These are phyloP conservation scores for Hyla sarda DNA, from an alignment of 2,113 vertebrate genomes.

Conservation along the genomic window DNA sequence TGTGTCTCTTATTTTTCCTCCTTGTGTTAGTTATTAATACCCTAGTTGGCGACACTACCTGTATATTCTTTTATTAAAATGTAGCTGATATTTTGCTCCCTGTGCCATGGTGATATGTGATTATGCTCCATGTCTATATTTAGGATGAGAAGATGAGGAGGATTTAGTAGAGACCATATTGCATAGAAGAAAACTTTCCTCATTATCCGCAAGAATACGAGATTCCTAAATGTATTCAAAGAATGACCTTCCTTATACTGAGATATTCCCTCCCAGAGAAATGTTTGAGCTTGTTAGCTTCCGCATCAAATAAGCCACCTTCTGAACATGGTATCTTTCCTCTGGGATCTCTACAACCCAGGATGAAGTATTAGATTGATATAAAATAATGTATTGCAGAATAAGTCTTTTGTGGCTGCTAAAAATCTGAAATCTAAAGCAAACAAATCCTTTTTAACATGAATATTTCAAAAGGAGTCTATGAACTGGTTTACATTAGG, in stretches of 20 bases:
- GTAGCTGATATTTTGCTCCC: too few relatives aligned
- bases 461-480: neutral
- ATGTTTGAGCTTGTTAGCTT: neutral
- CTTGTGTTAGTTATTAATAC: neutral
- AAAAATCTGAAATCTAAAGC: neutral
- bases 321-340: neutral
- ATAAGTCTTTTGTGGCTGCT: neutral
- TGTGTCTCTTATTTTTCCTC: neutral
- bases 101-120: too few relatives aligned
- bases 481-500: neutral
- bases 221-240: neutral
- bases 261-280: neutral
- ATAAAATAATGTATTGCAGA: neutral
- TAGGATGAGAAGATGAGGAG: too few relatives aligned
- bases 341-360: neutral
- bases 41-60: neutral
- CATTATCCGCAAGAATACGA: neutral
- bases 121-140: neutral
- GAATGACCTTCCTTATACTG: neutral
- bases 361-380: neutral
- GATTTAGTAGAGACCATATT: neutral
- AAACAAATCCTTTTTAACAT: slow-evolving; percentile 7
- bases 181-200: neutral
- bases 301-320: slow-evolving; percentile 13
- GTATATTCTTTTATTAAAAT: too few relatives aligned